Base-by-base conservation (phyloP, 1,140 invertebrate genomes). In the Drosophila equinoxialis region DNA sequence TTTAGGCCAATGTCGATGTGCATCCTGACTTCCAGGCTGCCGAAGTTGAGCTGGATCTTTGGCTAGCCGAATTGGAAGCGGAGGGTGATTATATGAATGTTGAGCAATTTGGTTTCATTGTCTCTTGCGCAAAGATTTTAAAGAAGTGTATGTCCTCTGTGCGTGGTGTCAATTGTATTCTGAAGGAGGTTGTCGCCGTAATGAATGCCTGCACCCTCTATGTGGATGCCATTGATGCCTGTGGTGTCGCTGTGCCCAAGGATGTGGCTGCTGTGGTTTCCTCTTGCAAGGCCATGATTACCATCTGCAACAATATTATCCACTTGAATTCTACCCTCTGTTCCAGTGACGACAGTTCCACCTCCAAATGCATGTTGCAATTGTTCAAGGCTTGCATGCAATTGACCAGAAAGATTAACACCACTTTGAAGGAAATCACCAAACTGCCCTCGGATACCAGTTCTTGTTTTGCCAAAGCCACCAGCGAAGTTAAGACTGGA, bases 91-190 rank as follows among this genome's bases (percentile, higher is more conserved):
- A 66, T 30, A 57, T 81, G 69, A 78, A 68, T 23, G 6, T 81
- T 6, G 78, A 77, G n/a, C 11, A 59, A 6, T 35, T 6, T 20
- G 62, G 82, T 4, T 71, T 81, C 33, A 17, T 85, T 6, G 2
- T 11, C 0, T 6, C 14, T 4, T 66, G 77, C 55, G 54, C 26
- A 7, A 58, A 33, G 0, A 10, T 59, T 0, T 3, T 90, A 6
- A 66, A 41, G 17, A 60, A 58, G 10, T 70, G 42, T 8, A 48
- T 67, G 11, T 75, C 64, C 42, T 59, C 76, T 7, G 8, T 73
- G 14, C 77, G 78, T 17, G 86, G 81, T 14, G 68, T 79, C 35
- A 74, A 66, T 41, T 90, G 86, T 60, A 73, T 71, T 23, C 3
- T 90, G 1, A 74, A 82, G 23, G 66, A 86, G 33, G 77, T 77